Evolutionary conservation across 2,888 invertebrate species (phyloP).

Genomic region (Athalia cordata): DNA sequence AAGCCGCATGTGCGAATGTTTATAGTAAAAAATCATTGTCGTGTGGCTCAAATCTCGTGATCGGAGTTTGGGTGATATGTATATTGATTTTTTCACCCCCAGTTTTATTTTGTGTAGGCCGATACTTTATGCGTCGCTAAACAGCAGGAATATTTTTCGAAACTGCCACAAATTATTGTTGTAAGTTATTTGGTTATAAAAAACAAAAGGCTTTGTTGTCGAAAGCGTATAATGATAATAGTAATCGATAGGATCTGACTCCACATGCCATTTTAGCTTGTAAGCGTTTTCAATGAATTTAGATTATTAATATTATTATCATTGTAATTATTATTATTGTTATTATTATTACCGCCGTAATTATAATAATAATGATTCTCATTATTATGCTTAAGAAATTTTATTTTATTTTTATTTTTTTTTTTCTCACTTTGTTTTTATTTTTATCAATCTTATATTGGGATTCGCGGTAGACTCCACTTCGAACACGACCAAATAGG

Average conservation of each 20-base stretch:
- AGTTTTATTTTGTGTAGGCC: conserved; percentile 11
- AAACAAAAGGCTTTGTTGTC: conserved; percentile 2
- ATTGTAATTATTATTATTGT: conserved; percentile 48
- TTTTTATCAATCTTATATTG: conserved; percentile 39
- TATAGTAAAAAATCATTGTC: conserved; percentile 13
- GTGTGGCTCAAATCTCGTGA: conserved; percentile 36
- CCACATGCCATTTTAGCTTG: conserved; percentile 67
- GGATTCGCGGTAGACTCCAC: conserved; percentile 41
- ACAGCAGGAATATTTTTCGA: conserved; percentile 9
- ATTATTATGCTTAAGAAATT: conserved; percentile 45
- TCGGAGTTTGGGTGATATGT: conserved; percentile 21
- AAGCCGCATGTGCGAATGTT: conserved; percentile 29
- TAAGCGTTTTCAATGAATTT: conserved; percentile 60
- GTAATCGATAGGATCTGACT: conserved; percentile 62
- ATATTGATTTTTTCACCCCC: conserved; percentile 1
- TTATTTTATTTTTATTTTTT: conserved; percentile 37
- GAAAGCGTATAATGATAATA: conserved; percentile 9
- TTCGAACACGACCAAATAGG: conserved; percentile 46
- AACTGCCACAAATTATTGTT: conserved; percentile 7
- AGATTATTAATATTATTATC: conserved; percentile 49
- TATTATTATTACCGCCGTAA: conserved; percentile 45
- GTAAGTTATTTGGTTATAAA: background rate
- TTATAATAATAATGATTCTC: conserved; percentile 36
- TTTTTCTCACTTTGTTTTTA: conserved; percentile 42
- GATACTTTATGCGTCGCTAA: conserved; percentile 23